A percentile compares a stretch with the other conserved stretches of the same genome.
Conservation (phyloP, 2,888 invertebrate genomes). For the Lycia hirtaria region DNA sequence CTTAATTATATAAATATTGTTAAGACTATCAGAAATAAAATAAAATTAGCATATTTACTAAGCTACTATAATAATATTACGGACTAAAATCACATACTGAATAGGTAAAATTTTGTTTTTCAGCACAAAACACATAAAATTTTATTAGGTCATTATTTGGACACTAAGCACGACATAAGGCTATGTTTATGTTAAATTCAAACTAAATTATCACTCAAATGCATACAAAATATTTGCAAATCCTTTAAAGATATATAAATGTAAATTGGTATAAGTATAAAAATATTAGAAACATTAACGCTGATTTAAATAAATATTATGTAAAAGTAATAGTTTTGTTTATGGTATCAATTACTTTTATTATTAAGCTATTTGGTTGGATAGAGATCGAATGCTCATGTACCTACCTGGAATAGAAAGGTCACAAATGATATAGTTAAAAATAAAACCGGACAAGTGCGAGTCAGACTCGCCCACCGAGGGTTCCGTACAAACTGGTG, state of each 20-base stretch:
- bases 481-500: too few relatives aligned
- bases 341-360: neutral
- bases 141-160: slow-evolving; percentile 1
- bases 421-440: too few relatives aligned
- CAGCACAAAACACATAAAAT: neutral
- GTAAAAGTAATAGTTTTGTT: neutral
- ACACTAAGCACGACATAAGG: neutral
- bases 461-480: too few relatives aligned
- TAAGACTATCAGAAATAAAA: too few relatives aligned
- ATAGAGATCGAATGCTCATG: too few relatives aligned
- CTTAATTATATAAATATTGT: too few relatives aligned
- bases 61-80: neutral
- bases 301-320: neutral
- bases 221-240: slow-evolving; percentile 3
- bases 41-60: neutral
- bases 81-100: neutral
- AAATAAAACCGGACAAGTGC: too few relatives aligned
- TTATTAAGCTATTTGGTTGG: too few relatives aligned
- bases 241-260: neutral
- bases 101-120: neutral
- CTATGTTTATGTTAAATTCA: neutral
- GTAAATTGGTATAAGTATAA: neutral
- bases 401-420: too few relatives aligned
- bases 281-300: neutral
- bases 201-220: neutral